Evolutionary conservation across 2,113 vertebrate genomes (phyloP).

Genomic region (Lophura nycthemera): DNA sequence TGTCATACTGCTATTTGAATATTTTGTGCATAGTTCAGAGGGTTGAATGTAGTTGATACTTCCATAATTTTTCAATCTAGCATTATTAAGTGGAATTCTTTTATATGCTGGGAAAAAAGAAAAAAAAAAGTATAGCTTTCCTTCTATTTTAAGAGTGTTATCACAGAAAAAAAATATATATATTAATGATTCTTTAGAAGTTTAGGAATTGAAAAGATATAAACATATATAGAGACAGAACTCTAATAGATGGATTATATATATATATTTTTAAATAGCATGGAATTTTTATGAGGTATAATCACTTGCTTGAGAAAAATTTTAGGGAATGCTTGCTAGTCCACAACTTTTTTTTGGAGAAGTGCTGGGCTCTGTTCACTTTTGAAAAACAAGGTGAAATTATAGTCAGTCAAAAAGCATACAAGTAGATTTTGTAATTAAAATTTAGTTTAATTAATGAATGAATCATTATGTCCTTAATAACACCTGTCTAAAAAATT

Average conservation of each 20-base stretch:
- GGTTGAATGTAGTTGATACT: background rate
- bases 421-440: background rate
- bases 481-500: background rate
- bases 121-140: background rate
- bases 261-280: background rate
- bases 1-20: background rate
- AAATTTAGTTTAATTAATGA: background rate
- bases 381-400: background rate
- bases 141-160: background rate
- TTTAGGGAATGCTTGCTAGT: background rate
- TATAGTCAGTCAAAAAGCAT: background rate
- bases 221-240: background rate
- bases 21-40: background rate
- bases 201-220: background rate
- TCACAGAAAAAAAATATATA: background rate
- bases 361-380: background rate
- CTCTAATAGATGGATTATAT: background rate
- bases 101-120: background rate
- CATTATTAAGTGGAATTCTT: background rate
- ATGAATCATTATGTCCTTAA: background rate
- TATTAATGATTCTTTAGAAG: background rate
- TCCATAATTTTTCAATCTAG: background rate
- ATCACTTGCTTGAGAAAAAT: background rate
- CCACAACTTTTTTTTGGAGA: background rate
- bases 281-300: background rate